Base-by-base conservation (phyloP, 2,113 vertebrate species). In the Talpa occidentalis region DNA sequence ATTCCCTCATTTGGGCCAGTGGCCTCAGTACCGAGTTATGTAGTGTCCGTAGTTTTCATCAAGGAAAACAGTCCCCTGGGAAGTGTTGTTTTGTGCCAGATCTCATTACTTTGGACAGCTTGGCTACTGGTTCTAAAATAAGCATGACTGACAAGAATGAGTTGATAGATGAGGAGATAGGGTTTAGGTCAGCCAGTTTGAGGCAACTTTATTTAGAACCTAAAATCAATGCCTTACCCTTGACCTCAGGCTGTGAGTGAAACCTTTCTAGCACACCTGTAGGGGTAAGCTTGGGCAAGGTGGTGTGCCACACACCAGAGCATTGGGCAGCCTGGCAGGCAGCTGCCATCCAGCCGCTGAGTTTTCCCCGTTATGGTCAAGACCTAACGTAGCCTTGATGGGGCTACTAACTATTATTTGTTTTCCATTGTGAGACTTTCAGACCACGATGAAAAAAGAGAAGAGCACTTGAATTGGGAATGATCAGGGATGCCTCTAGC, bases 81-180 rank as follows among this genome's bases (percentile, higher is more conserved):
- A 70, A 40, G 40, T 35, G 3, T 37, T 56, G 49, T 35, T 62
- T 87, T 49, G 35, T 72, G 56, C 62, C 44, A 76, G 6, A 32
- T 56, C 73, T 70, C 40, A 9, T 66, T 4, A 16, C 44, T 64
- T 52, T 47, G 78, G 88, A 40, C 9, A 5, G 11, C 26, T 14
- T 69, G 2, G 17, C 37, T 69, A 22, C 42, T 35, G 52, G 78
- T 69, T 72, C 83, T 96, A 44, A 80, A 86, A 35, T 77, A 37
- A 62, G 26, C 40, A 0, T 2, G 10, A 52, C 32, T 24, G 12
- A 35, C 32, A 56, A 37, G 73, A 69, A 14, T 21, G 21, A 66
- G 60, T n/a, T n/a, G 0, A 11, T 6, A 19, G 88, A 37, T 44
- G 21, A 30, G 26, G 32, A 35, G 11, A 28, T 0, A 1, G 52